phyloP scores from a whole-genome alignment of 2,113 vertebrate species.

The Sarotherodon lohbergeri region DNA sequence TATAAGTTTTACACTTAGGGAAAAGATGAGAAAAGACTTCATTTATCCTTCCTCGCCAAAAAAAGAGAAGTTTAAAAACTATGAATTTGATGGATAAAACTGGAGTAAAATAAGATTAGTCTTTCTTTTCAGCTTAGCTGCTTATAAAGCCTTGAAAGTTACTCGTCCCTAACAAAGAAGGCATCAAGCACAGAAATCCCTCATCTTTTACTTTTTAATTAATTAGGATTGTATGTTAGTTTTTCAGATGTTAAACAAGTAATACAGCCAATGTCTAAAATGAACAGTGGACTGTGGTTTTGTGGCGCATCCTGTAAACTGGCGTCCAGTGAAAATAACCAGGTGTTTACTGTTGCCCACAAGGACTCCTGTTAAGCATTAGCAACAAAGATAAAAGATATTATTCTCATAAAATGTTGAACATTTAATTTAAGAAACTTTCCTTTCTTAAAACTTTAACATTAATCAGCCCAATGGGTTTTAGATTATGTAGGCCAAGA shows the following conservation, averaged over 20 bases:
- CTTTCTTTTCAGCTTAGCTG: neutral
- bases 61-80: fast-evolving
- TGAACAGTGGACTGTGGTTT: neutral
- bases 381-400: neutral
- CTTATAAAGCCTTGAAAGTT: neutral
- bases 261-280: neutral
- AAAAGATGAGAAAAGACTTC: fast-evolving
- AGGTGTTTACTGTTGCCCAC: neutral
- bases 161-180: neutral
- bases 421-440: neutral
- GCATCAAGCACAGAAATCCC: neutral
- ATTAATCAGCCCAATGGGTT: neutral
- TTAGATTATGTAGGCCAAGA: neutral
- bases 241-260: neutral
- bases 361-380: neutral
- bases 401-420: neutral
- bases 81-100: neutral
- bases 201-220: neutral
- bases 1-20: fast-evolving
- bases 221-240: neutral
- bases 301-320: neutral
- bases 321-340: neutral
- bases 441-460: neutral
- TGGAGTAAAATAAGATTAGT: neutral
- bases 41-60: neutral